Evolutionary conservation across 2,888 invertebrate species (phyloP).

Genomic region (Eucera pruinosa): DNA sequence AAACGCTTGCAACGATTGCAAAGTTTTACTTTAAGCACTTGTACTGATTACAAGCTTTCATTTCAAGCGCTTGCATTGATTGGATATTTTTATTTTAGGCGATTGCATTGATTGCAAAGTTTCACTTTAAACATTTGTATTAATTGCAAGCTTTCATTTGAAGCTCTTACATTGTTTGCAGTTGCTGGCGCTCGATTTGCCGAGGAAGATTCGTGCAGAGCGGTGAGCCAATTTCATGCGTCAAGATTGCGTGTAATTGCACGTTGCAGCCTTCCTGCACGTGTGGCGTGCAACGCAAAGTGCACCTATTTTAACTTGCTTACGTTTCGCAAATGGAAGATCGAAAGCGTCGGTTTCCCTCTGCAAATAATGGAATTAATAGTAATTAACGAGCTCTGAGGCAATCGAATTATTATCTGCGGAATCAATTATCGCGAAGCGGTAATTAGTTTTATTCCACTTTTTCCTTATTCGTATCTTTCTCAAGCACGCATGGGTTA

Average conservation of each 20-base stretch:
- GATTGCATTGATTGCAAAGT: too few species aligned
- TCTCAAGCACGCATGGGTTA: background rate
- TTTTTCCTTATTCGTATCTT: background rate
- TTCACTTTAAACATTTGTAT: too few species aligned
- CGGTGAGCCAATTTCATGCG: slow-evolving; percentile 35
- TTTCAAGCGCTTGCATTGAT: too few species aligned
- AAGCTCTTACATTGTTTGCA: too few species aligned
- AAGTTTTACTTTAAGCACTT: too few species aligned
- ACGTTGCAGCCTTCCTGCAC: background rate
- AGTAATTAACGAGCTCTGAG: background rate
- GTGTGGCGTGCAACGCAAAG: background rate
- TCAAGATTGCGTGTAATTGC: slow-evolving; percentile 41
- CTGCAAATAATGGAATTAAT: background rate
- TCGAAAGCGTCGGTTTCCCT: background rate
- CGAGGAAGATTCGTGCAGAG: too few species aligned
- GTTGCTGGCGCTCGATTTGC: too few species aligned
- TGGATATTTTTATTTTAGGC: too few species aligned
- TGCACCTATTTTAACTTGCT: background rate
- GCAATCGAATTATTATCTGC: background rate
- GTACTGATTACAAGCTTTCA: too few species aligned
- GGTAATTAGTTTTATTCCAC: background rate
- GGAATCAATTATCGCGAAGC: too few species aligned
- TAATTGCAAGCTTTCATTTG: too few species aligned
- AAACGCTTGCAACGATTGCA: too few species aligned
- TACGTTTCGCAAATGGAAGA: slow-evolving; percentile 24